These are phyloP conservation scores for Sphenodon punctatus DNA, from an alignment of 2,797 vertebrate genomes.

Conservation along the genomic window DNA sequence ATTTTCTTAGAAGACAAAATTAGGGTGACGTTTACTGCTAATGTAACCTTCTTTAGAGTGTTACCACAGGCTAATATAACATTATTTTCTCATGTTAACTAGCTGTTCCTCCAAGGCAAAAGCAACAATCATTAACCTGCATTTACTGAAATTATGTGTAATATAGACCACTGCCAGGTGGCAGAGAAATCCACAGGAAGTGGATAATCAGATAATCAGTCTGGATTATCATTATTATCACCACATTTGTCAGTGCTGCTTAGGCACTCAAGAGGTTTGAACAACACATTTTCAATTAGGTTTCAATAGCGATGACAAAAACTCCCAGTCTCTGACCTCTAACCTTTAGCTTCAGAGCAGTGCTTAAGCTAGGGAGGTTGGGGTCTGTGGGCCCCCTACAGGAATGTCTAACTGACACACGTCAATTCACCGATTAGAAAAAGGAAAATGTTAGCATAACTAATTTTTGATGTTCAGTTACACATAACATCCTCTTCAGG, in stretches of 20 bases:
- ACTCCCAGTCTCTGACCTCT: no score
- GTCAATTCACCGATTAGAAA: no score
- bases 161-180: not conserved
- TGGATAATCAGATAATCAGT: not conserved
- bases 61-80: not conserved
- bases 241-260: not conserved
- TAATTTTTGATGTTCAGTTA: no score
- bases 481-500: no score
- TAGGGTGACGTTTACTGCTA: conserved; percentile 33
- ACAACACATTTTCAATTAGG: no score
- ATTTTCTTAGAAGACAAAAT: conserved; percentile 49
- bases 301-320: no score
- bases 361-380: no score
- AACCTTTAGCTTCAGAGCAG: no score
- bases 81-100: not conserved
- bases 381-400: no score
- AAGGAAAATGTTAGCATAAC: no score
- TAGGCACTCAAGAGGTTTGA: not conserved
- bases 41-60: not conserved
- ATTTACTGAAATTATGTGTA: not conserved
- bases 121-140: not conserved
- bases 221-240: no score
- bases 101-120: conserved; percentile 14
- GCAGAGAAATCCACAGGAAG: conserved; percentile 18
- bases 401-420: no score